phyloP scores from a whole-genome alignment of 2,888 invertebrate genomes.

The Limnephilus marmoratus region DNA sequence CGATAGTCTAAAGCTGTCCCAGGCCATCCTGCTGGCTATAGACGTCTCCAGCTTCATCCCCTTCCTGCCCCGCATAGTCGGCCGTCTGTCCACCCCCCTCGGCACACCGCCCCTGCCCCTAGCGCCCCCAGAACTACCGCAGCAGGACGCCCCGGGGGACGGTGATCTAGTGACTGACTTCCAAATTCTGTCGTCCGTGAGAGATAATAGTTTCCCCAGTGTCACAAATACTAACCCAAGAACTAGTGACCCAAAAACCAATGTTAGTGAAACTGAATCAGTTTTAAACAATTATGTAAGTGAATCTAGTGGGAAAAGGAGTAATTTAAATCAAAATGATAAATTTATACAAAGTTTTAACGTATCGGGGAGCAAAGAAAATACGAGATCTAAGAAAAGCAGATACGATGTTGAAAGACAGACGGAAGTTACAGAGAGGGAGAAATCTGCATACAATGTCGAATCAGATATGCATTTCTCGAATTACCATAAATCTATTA shows the following conservation, averaged over 20 bases:
- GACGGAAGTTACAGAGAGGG: background rate
- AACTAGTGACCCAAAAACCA: constrained; percentile 35
- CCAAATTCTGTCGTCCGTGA: constrained; percentile 43
- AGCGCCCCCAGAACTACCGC: background rate
- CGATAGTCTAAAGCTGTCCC: constrained; percentile 72
- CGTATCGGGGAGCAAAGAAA: background rate
- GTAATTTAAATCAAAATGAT: constrained; percentile 3
- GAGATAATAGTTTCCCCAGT: constrained; percentile 21
- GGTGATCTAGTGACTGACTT: background rate
- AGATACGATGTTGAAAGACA: background rate
- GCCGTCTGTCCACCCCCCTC: background rate
- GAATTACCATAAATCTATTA: constrained; percentile 8
- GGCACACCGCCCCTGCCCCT: background rate
- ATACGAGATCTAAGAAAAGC: background rate
- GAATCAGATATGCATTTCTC: constrained; percentile 9
- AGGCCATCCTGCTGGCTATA: constrained; percentile 72
- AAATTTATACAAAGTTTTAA: background rate
- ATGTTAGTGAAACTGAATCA: constrained; percentile 11
- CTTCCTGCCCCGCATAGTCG: constrained; percentile 68
- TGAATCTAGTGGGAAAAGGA: background rate
- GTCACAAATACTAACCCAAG: background rate
- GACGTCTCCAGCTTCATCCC: constrained; percentile 72
- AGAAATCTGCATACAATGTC: background rate
- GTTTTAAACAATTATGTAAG: constrained; percentile 1
- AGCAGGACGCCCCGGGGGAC: background rate